Percentiles rank a stretch among this genome's conserved stretches.
Evolutionary conservation across 1,140 invertebrate species (phyloP).

Genomic region (Dendroctonus ponderosae): DNA sequence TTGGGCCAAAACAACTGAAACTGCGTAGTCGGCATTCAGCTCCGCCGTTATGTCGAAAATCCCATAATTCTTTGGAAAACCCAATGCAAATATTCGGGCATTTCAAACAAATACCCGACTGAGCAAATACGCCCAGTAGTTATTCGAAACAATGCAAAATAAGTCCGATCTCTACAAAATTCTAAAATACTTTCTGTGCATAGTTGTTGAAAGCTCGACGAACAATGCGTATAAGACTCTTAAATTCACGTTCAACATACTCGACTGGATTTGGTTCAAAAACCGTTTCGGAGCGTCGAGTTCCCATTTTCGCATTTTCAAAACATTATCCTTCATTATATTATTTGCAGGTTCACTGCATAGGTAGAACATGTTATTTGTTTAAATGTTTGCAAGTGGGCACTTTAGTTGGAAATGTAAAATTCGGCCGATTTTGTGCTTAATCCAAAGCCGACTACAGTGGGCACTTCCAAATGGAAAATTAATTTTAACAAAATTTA

Average conservation of each 20-base stretch:
- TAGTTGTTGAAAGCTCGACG: slow-evolving; percentile 15
- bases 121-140: slow-evolving; percentile 8
- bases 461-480: too few species aligned
- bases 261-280: slow-evolving; percentile 16
- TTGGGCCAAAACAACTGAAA: too few species aligned
- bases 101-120: background rate
- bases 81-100: slow-evolving; percentile 3
- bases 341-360: too few species aligned
- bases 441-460: too few species aligned
- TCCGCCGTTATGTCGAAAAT: background rate
- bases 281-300: background rate
- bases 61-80: slow-evolving; percentile 1
- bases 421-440: too few species aligned
- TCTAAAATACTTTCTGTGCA: slow-evolving; percentile 7
- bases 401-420: too few species aligned
- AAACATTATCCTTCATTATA: too few species aligned
- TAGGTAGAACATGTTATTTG: too few species aligned
- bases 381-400: too few species aligned
- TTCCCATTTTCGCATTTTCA: too few species aligned
- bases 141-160: slow-evolving; percentile 14
- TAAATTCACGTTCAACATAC: slow-evolving; percentile 15
- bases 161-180: slow-evolving; percentile 10
- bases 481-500: too few species aligned
- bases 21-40: too few species aligned
- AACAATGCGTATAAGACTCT: slow-evolving; percentile 15